Evolutionary conservation across 2,113 vertebrate genomes (phyloP).

Genomic region (Guaruba guarouba): DNA sequence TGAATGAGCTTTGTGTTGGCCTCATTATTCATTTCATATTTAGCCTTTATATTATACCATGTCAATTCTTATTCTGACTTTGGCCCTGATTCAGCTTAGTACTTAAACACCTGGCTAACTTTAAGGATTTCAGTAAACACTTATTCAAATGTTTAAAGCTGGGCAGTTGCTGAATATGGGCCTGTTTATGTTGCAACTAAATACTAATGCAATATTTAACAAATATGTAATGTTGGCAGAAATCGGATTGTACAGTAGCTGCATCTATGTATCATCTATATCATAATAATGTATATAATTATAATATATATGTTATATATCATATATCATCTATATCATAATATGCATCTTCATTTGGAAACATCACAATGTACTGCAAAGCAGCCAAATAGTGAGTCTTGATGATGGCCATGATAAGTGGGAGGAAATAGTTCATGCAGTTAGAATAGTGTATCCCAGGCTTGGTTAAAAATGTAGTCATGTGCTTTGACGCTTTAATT

Average conservation of each 20-base stretch:
- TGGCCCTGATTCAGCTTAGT: not conserved
- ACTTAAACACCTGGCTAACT: not conserved
- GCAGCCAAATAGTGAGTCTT: not conserved
- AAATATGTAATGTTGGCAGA: not conserved
- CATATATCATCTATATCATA: not conserved
- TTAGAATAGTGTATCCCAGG: not conserved
- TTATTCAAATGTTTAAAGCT: not conserved
- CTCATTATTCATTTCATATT: not conserved
- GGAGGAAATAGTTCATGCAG: not conserved
- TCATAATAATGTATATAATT: not conserved
- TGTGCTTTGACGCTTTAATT: not conserved
- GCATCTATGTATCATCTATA: not conserved
- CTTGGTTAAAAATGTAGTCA: not conserved
- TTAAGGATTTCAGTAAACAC: not conserved
- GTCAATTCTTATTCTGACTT: not conserved
- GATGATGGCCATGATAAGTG: not conserved
- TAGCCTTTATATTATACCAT: not conserved
- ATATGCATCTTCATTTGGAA: slow-evolving; percentile 12
- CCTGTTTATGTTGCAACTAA: not conserved
- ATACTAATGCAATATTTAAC: not conserved
- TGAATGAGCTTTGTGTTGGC: not conserved
- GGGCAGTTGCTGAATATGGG: not conserved
- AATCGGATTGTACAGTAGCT: not conserved
- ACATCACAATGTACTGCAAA: not conserved
- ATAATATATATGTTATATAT: not conserved